These are phyloP conservation scores for Parazoanthus darwini DNA, from an alignment of 92 coral and sea anemone species.

Conservation along the genomic window DNA sequence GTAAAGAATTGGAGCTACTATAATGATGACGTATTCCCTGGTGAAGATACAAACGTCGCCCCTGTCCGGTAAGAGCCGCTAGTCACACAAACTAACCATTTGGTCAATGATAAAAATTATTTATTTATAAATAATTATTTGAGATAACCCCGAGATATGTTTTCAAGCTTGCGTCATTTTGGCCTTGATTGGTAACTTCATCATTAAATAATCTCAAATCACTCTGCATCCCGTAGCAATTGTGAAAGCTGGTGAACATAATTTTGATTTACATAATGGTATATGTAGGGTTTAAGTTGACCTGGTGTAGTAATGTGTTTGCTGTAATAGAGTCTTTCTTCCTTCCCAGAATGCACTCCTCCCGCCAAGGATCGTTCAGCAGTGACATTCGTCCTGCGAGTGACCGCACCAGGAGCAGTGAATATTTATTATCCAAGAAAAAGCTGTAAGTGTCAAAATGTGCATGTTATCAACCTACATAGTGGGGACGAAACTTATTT, in stretches of 20 bases:
- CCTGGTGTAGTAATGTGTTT: not conserved
- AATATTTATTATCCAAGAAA: constrained; percentile 70
- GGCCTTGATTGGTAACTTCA: too few species aligned
- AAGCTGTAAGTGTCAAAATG: constrained; percentile 56
- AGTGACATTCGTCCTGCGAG: constrained; percentile 55
- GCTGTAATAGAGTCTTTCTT: not conserved
- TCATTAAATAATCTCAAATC: too few species aligned
- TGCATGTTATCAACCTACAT: not conserved
- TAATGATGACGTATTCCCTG: constrained; percentile 58
- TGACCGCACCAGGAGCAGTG: constrained; percentile 46
- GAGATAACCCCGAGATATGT: too few species aligned
- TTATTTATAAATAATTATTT: not conserved
- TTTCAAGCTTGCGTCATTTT: too few species aligned
- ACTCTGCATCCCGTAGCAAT: too few species aligned
- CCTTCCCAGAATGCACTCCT: constrained; percentile 62
- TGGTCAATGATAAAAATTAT: not conserved
- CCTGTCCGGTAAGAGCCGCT: constrained; percentile 59
- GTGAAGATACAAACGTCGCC: constrained; percentile 59
- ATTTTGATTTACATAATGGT: not conserved
- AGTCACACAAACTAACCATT: not conserved
- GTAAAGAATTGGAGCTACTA: constrained; percentile 76
- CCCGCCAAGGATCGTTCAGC: constrained; percentile 65
- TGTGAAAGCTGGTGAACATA: too few species aligned
- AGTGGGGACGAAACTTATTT: not conserved
- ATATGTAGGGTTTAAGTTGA: not conserved